These are phyloP conservation scores for Anguilla obscura DNA, from an alignment of 2,797 vertebrate species.

Conservation along the genomic window DNA sequence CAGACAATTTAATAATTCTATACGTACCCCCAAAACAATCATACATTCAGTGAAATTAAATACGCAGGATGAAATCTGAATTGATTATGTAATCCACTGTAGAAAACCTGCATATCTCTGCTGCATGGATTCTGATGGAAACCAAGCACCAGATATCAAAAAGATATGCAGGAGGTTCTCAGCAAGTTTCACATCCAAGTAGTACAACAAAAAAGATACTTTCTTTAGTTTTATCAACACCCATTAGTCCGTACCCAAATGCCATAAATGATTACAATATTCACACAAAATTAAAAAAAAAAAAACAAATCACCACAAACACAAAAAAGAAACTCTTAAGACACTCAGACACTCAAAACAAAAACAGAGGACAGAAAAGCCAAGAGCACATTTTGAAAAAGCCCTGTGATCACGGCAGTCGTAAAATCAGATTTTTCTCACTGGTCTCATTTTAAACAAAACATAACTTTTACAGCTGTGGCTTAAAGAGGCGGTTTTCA, in stretches of 20 bases:
- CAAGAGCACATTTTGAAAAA: conserved; percentile 45
- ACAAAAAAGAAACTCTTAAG: conserved; percentile 17
- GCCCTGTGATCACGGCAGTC: conserved; percentile 44
- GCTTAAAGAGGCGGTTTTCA: background rate
- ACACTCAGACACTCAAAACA: background rate
- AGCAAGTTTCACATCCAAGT: background rate
- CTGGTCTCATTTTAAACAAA: conserved; percentile 34
- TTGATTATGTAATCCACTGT: background rate
- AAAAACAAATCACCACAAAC: background rate
- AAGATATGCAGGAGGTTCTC: background rate
- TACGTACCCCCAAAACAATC: conserved; percentile 43
- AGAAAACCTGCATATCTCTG: background rate
- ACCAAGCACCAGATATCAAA: background rate
- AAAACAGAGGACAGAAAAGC: background rate
- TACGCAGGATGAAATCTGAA: background rate
- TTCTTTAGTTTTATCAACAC: background rate
- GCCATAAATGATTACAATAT: conserved; percentile 18
- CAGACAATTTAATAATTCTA: conserved; percentile 53
- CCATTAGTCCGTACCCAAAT: conserved; percentile 2
- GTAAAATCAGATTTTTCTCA: conserved; percentile 36
- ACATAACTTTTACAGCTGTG: background rate
- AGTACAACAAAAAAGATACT: background rate
- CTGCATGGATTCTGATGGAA: background rate
- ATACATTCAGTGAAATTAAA: conserved; percentile 59
- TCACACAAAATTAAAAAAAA: conserved; percentile 5